phyloP scores from a whole-genome alignment of 2,797 vertebrate genomes.

The Manis javanica region DNA sequence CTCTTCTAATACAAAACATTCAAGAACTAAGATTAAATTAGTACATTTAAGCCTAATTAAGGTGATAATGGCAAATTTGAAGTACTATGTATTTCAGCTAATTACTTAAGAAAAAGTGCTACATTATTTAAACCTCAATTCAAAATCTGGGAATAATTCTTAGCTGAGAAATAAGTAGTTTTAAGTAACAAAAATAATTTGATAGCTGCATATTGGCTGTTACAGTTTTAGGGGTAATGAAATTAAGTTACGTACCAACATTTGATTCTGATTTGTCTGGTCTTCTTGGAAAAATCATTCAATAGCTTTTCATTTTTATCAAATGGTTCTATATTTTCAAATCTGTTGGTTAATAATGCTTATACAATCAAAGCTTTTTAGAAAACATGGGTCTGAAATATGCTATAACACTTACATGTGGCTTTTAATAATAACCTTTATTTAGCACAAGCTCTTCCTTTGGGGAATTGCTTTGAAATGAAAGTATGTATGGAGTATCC shows the following conservation, averaged over 20 bases:
- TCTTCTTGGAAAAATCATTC: neutral
- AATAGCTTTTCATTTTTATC: neutral
- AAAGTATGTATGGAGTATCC: neutral
- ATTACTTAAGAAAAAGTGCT: constrained; percentile 5
- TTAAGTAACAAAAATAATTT: constrained; percentile 26
- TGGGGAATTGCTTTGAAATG: neutral
- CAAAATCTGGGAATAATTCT: neutral
- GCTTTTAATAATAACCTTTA: neutral
- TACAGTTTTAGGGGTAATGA: neutral
- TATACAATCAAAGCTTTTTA: neutral
- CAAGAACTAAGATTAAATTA: neutral
- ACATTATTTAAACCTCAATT: neutral
- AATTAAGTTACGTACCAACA: neutral
- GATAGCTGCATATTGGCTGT: neutral
- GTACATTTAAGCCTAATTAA: neutral
- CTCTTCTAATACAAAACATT: constrained; percentile 8
- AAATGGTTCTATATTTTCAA: neutral
- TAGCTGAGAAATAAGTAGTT: neutral
- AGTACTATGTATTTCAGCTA: neutral
- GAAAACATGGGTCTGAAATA: neutral
- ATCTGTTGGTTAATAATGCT: neutral
- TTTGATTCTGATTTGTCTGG: neutral
- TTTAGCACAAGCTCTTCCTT: neutral
- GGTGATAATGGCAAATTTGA: neutral
- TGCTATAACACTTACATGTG: neutral